A percentile compares a stretch with the other conserved stretches of the same genome.
phyloP scores from a whole-genome alignment of 2,797 vertebrate species.

The Onychomys torridus region DNA sequence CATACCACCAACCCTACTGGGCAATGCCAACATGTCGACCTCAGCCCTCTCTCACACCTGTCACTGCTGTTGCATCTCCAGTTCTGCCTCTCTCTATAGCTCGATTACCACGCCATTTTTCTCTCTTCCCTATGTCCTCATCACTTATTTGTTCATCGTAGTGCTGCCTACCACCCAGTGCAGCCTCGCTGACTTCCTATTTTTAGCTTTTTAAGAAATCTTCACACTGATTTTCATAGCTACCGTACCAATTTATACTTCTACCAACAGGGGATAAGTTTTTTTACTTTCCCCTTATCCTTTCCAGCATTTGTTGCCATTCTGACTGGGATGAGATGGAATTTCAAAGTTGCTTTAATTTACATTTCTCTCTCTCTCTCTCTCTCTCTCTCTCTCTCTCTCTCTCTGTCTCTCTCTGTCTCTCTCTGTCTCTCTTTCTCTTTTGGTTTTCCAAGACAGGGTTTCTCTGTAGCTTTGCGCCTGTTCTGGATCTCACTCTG shows the following conservation, averaged over 20 bases:
- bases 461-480: no score
- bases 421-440: no score
- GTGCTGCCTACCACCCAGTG: background rate
- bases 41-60: background rate
- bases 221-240: background rate
- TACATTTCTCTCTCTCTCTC: background rate
- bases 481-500: no score
- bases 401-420: no score
- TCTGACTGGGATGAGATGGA: background rate
- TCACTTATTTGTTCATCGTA: background rate
- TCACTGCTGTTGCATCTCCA: background rate
- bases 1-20: background rate
- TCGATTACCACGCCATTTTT: background rate
- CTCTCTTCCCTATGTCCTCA: background rate
- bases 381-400: no score
- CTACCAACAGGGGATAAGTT: background rate
- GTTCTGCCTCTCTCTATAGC: background rate
- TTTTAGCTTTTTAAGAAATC: background rate
- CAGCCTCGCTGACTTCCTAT: background rate
- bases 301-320: background rate
- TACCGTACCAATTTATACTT: background rate
- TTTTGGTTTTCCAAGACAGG: no score
- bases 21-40: background rate
- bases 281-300: background rate
- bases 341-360: background rate